These are phyloP conservation scores for Macropis europaea DNA, from an alignment of 2,888 invertebrate genomes.

Conservation along the genomic window DNA sequence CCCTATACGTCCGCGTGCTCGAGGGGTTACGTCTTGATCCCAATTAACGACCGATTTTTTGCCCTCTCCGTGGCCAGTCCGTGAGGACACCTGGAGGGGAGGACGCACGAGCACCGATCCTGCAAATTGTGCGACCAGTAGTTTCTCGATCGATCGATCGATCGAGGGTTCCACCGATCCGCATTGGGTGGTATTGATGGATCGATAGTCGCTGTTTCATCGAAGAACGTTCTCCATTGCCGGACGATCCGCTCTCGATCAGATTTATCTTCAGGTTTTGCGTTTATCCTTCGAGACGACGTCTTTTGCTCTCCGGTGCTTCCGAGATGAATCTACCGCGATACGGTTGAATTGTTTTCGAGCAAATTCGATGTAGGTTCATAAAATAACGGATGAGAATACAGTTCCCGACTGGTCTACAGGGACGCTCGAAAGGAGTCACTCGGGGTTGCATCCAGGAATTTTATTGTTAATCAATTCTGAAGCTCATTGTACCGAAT, in stretches of 20 bases:
- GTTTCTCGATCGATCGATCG: constrained; percentile 21
- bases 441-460: too few species aligned
- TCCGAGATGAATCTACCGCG: too few species aligned
- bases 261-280: constrained; percentile 35
- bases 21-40: constrained; percentile 70
- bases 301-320: too few species aligned
- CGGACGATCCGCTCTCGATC: constrained; percentile 8
- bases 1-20: constrained; percentile 60
- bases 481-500: too few species aligned
- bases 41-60: constrained; percentile 69
- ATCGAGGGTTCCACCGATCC: constrained; percentile 36
- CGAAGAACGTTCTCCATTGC: constrained; percentile 32
- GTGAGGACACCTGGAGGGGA: constrained; percentile 10
- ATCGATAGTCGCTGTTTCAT: constrained; percentile 39
- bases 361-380: too few species aligned
- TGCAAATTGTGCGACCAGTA: constrained; percentile 56
- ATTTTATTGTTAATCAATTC: too few species aligned
- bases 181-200: constrained; percentile 40
- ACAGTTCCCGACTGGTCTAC: too few species aligned
- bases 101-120: constrained; percentile 46
- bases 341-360: too few species aligned
- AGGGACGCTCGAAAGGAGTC: too few species aligned
- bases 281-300: not conserved
- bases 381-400: too few species aligned
- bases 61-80: constrained; percentile 26